These are phyloP conservation scores for Symphodus melops DNA, from an alignment of 2,113 vertebrate species.

Conservation along the genomic window DNA sequence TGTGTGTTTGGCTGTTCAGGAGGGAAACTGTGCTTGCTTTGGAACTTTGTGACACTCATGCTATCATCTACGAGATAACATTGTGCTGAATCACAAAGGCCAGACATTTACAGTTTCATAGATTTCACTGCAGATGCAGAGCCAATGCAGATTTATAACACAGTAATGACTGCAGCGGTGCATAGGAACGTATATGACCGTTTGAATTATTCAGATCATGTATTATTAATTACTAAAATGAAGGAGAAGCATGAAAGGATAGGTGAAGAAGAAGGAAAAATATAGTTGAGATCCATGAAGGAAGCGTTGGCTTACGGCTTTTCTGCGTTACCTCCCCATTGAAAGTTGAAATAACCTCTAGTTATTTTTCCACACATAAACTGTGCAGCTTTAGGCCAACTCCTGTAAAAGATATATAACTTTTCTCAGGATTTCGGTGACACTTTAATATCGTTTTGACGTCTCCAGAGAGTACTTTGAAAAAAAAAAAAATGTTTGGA, in stretches of 20 bases:
- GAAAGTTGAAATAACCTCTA: background rate
- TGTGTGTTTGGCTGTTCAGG: background rate
- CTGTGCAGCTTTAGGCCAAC: constrained; percentile 6
- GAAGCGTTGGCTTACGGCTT: background rate
- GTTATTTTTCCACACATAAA: background rate
- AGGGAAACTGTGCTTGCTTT: constrained; percentile 11
- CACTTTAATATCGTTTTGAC: constrained; percentile 19
- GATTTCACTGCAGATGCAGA: constrained; percentile 5
- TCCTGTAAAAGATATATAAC: constrained; percentile 13
- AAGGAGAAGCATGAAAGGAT: background rate
- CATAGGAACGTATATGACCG: background rate
- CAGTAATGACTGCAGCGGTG: constrained; percentile 4
- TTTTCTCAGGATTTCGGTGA: constrained; percentile 6
- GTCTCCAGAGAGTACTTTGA: constrained; percentile 3
- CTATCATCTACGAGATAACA: constrained; percentile 1
- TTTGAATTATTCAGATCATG: constrained; percentile 26
- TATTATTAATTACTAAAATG: constrained; percentile 10
- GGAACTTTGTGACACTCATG: constrained; percentile 24
- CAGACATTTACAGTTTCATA: constrained; percentile 54
- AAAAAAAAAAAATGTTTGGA: constrained; percentile 8
- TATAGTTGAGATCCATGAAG: background rate
- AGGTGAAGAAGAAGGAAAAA: background rate
- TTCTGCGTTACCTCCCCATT: background rate
- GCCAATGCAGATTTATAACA: background rate
- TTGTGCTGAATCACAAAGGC: constrained; percentile 7